These are phyloP conservation scores for Lamellibrachia luymesi DNA, from an alignment of 1,140 invertebrate genomes.

Conservation along the genomic window DNA sequence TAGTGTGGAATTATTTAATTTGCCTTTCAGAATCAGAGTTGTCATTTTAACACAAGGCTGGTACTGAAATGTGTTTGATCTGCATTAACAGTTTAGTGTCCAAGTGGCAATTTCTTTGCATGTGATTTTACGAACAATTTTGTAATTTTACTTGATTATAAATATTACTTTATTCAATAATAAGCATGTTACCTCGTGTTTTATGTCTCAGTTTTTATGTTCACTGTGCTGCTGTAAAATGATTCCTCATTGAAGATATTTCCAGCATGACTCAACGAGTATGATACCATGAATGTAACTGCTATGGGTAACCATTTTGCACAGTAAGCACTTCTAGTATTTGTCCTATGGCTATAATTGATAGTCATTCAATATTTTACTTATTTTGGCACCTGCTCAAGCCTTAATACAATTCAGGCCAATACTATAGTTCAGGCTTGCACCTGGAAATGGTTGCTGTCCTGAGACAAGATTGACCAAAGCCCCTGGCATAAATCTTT, in stretches of 20 bases:
- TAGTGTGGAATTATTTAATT: neutral
- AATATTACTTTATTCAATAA: neutral
- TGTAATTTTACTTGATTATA: neutral
- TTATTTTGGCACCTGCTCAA: neutral
- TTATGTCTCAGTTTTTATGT: neutral
- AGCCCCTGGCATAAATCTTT: neutral
- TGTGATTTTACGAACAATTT: neutral
- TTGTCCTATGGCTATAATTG: neutral
- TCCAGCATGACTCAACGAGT: neutral
- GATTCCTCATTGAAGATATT: neutral
- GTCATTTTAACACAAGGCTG: neutral
- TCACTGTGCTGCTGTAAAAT: neutral
- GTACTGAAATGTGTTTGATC: too few relatives aligned
- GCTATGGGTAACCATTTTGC: neutral
- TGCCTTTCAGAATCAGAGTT: neutral
- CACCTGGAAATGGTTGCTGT: neutral
- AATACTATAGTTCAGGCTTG: neutral
- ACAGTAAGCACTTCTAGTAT: neutral
- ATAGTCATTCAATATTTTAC: neutral
- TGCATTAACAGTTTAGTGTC: neutral
- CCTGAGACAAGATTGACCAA: neutral
- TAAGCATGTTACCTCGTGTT: neutral
- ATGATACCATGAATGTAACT: neutral
- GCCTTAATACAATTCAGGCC: neutral
- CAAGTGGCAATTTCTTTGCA: too few relatives aligned